Percentiles rank a stretch among this genome's conserved stretches.
phyloP scores from a whole-genome alignment of 2,113 vertebrate species.

The Nyctereutes procyonoides region DNA sequence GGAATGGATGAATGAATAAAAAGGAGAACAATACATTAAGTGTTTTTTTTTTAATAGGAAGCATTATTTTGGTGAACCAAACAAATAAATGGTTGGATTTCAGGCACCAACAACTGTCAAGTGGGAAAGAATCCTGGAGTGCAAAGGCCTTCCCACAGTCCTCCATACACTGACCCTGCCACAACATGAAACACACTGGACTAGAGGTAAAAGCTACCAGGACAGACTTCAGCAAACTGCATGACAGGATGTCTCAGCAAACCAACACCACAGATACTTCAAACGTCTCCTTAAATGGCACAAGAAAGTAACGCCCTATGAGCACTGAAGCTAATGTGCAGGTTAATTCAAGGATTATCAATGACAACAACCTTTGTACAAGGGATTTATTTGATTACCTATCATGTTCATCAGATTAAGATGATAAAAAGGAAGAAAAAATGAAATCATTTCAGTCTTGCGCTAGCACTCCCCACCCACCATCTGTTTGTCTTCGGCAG shows the following conservation, averaged over 20 bases:
- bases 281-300: neutral
- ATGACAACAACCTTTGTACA: neutral
- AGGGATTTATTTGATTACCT: conserved; percentile 58
- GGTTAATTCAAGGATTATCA: conserved; percentile 20
- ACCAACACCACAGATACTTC: neutral
- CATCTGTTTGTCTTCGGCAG: neutral
- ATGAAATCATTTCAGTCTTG: neutral
- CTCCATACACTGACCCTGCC: neutral
- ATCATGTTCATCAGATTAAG: conserved; percentile 1
- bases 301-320: neutral
- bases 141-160: neutral
- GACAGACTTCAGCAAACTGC: neutral
- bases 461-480: neutral
- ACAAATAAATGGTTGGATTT: neutral
- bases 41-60: neutral
- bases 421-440: neutral
- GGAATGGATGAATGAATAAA: neutral
- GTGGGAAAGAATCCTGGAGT: neutral
- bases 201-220: neutral
- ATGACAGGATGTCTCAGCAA: neutral
- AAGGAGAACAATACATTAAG: neutral
- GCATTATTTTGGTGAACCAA: neutral
- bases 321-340: neutral
- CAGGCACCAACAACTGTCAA: neutral
- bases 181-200: neutral